A percentile compares a stretch with the other conserved stretches of the same genome.
These are phyloP conservation scores for Nymphalis c-album DNA, from an alignment of 2,888 invertebrate genomes.

Conservation along the genomic window DNA sequence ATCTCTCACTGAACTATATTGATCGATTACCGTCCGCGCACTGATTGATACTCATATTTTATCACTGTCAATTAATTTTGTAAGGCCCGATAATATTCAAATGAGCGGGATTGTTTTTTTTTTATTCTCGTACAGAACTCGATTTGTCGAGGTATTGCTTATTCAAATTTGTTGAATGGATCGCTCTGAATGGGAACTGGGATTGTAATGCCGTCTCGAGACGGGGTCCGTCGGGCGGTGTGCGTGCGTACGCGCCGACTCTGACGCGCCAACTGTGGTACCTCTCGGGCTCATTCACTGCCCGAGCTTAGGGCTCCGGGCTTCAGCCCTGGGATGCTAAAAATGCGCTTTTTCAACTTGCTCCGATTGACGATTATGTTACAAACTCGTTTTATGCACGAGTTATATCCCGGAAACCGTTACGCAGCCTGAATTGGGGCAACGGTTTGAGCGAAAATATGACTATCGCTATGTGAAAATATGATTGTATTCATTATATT, in stretches of 20 bases:
- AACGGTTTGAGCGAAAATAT: conserved; percentile 11
- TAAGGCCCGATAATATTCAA: conserved; percentile 17
- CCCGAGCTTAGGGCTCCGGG: conserved; percentile 35
- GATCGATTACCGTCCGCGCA: conserved; percentile 25
- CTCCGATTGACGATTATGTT: conserved; percentile 46
- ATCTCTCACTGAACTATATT: conserved; percentile 17
- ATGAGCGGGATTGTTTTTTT: conserved; percentile 11
- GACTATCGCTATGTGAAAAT: conserved; percentile 7
- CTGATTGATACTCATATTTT: conserved; percentile 23
- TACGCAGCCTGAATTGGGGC: conserved; percentile 42
- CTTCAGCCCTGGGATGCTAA: conserved; percentile 43
- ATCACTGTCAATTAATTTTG: conserved; percentile 26
- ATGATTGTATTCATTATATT: neutral
- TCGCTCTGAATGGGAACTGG: conserved; percentile 6
- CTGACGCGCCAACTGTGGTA: conserved; percentile 53
- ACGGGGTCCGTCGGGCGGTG: neutral
- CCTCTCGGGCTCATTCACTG: conserved; percentile 32
- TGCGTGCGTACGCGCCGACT: conserved; percentile 43
- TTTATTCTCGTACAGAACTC: conserved; percentile 7
- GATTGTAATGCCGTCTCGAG: conserved; percentile 3
- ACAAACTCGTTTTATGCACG: conserved; percentile 45
- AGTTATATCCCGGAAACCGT: conserved; percentile 42
- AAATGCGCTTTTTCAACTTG: conserved; percentile 45
- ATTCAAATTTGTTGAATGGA: conserved; percentile 22
- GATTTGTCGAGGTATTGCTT: conserved; percentile 14